phyloP scores from a whole-genome alignment of 2,113 vertebrate species.

The Alethe diademata region DNA sequence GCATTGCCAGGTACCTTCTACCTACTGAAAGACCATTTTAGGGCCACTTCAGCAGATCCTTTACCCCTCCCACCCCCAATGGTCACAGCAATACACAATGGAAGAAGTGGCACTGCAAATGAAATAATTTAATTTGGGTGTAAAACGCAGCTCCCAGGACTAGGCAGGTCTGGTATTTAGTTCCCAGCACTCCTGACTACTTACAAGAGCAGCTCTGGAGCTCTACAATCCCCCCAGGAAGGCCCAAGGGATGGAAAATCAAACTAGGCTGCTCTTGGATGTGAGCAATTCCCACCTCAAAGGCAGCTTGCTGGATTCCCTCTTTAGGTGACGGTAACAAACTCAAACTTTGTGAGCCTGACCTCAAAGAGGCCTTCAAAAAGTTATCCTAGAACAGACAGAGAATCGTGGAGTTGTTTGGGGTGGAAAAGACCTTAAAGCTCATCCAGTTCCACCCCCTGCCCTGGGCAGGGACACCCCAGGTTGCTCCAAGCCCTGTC shows the following conservation, averaged over 20 bases:
- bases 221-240: background rate
- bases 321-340: background rate
- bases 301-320: background rate
- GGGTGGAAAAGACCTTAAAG: background rate
- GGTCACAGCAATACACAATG: accelerated
- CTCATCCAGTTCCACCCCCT: background rate
- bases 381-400: background rate
- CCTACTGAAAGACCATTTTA: background rate
- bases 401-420: background rate
- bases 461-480: background rate
- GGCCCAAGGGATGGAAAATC: background rate
- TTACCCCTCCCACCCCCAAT: background rate
- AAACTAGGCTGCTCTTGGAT: background rate
- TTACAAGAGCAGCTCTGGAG: background rate
- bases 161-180: background rate
- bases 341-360: accelerated
- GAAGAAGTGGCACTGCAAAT: accelerated
- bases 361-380: background rate
- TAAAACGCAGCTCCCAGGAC: background rate
- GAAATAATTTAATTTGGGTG: background rate
- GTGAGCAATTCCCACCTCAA: background rate
- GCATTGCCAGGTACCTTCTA: background rate
- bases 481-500: accelerated
- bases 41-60: background rate
- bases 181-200: background rate